phyloP scores from a whole-genome alignment of 2,113 vertebrate genomes.

The Camelus dromedarius region DNA sequence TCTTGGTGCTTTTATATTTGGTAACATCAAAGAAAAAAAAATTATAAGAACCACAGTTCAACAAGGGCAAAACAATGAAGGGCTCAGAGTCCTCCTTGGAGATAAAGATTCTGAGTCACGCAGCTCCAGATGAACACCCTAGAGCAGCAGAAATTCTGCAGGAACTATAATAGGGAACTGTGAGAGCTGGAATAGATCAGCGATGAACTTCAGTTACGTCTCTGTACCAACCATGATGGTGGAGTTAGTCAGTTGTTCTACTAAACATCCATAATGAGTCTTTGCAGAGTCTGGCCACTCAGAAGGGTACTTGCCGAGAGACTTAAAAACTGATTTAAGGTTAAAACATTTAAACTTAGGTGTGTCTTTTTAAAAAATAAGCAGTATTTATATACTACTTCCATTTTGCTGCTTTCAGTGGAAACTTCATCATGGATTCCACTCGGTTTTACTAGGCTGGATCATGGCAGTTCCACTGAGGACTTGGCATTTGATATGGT shows the following conservation, averaged over 20 bases:
- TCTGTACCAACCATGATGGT: background rate
- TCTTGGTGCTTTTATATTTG: background rate
- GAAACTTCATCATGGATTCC: background rate
- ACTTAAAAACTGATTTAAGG: background rate
- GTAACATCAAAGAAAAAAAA: background rate
- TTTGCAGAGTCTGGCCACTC: background rate
- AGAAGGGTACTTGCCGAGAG: background rate
- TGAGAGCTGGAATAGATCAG: background rate
- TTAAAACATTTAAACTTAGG: background rate
- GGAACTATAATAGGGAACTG: too few species aligned
- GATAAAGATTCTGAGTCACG: background rate
- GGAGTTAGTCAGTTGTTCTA: background rate
- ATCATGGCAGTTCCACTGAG: background rate
- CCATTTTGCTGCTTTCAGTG: background rate
- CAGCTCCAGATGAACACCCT: background rate
- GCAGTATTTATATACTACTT: background rate
- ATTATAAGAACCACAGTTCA: background rate
- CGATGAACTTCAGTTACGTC: background rate
- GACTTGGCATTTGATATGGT: background rate
- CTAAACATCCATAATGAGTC: background rate
- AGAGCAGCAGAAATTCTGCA: background rate
- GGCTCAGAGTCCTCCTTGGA: background rate
- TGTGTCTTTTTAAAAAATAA: background rate
- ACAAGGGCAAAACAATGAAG: background rate
- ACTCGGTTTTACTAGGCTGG: background rate